Percentiles rank a stretch among this genome's conserved stretches.
Evolutionary conservation across 1,140 invertebrate species (phyloP).

Genomic region (Aphaenogaster floridana): DNA sequence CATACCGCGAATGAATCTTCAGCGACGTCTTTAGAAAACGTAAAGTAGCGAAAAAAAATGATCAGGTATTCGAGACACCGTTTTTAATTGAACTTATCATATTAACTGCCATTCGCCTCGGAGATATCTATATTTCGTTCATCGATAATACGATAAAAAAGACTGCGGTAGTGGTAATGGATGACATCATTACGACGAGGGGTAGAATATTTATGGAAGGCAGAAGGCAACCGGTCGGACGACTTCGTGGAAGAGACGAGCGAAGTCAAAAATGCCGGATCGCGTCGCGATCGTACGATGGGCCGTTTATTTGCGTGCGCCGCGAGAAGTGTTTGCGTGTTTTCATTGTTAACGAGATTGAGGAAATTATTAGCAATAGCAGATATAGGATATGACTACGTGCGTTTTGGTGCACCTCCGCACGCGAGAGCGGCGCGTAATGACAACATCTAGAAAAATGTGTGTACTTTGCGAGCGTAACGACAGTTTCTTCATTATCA

Average conservation of each 20-base stretch:
- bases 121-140: slow-evolving; percentile 60
- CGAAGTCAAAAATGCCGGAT: slow-evolving; percentile 66
- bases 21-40: neutral
- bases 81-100: slow-evolving; percentile 55
- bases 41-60: neutral
- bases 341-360: slow-evolving; percentile 73
- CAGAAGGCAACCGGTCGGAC: slow-evolving; percentile 71
- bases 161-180: slow-evolving; percentile 68
- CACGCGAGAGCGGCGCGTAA: slow-evolving; percentile 56
- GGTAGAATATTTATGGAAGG: slow-evolving; percentile 71
- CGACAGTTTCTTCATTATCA: slow-evolving; percentile 35
- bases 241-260: slow-evolving; percentile 58
- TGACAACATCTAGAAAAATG: slow-evolving; percentile 36
- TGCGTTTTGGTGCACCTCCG: slow-evolving; percentile 14
- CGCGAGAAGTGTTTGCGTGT: slow-evolving; percentile 64
- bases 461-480: neutral
- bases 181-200: slow-evolving; percentile 72
- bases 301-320: slow-evolving; percentile 63
- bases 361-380: slow-evolving; percentile 66
- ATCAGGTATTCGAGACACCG: neutral
- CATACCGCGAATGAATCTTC: neutral
- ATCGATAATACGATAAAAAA: slow-evolving; percentile 69
- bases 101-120: slow-evolving; percentile 27
- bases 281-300: slow-evolving; percentile 35
- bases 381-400: neutral